These are phyloP conservation scores for Ataeniobius toweri DNA, from an alignment of 2,797 vertebrate species.

Conservation along the genomic window DNA sequence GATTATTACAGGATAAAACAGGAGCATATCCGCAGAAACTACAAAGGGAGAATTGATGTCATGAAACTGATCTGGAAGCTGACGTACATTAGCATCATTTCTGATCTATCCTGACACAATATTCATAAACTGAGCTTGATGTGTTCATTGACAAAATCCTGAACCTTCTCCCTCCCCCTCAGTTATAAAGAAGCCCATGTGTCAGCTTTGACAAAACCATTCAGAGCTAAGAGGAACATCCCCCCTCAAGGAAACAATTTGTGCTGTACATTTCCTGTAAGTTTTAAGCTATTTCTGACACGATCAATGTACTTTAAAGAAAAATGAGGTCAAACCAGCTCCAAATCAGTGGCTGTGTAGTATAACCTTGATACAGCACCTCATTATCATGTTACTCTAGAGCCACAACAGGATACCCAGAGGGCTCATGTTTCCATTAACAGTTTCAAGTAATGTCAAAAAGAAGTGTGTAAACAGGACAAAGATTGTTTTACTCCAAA, in stretches of 20 bases:
- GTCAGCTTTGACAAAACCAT: conserved; percentile 9
- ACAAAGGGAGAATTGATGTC: background rate
- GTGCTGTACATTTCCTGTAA: conserved; percentile 27
- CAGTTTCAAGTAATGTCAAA: conserved; percentile 42
- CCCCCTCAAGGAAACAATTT: conserved; percentile 38
- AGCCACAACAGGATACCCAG: conserved; percentile 73
- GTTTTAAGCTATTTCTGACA: conserved; percentile 50
- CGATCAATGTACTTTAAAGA: background rate
- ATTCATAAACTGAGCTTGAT: conserved; percentile 3
- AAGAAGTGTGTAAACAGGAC: background rate
- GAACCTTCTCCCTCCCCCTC: background rate
- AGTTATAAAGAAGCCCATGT: background rate
- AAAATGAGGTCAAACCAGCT: conserved; percentile 43
- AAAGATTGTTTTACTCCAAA: conserved; percentile 73
- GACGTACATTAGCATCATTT: conserved; percentile 21
- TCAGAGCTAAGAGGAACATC: conserved; percentile 9
- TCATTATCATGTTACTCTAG: conserved; percentile 52
- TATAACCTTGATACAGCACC: conserved; percentile 44
- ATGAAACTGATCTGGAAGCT: background rate
- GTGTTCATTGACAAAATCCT: conserved; percentile 3
- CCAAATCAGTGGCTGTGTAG: conserved; percentile 23
- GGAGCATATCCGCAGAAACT: background rate
- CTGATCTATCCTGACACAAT: conserved; percentile 34
- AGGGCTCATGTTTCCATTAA: conserved; percentile 37
- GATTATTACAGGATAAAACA: background rate